Evolutionary conservation across 2,113 vertebrate genomes (phyloP).

Genomic region (Megalops atlanticus): DNA sequence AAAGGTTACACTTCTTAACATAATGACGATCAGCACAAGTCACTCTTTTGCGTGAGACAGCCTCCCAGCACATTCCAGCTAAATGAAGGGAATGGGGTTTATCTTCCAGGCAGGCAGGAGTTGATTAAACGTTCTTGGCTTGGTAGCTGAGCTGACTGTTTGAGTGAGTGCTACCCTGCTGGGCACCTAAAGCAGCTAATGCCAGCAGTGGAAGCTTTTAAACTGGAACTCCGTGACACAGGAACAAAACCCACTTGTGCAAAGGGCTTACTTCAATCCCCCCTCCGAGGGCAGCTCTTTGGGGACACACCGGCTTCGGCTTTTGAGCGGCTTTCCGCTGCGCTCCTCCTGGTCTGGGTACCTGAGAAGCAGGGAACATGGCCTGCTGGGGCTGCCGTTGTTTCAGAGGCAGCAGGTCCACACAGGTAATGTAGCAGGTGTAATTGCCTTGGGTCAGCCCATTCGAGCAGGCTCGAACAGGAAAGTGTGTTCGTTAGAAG

Average conservation of each 20-base stretch:
- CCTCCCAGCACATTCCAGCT: not conserved
- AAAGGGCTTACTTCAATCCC: not conserved
- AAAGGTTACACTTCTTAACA: not conserved
- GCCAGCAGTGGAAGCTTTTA: not conserved
- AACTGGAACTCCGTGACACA: not conserved
- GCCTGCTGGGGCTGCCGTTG: constrained; percentile 19
- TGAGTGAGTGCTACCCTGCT: not conserved
- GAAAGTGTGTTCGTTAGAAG: not conserved
- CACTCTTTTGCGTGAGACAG: not conserved
- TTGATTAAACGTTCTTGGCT: constrained; percentile 14
- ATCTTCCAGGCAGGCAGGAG: not conserved
- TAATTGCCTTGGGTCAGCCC: no score
- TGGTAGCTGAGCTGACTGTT: not conserved
- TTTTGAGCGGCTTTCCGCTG: not conserved
- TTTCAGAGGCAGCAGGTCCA: constrained; percentile 20
- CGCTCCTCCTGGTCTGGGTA: not conserved
- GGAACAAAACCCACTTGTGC: not conserved
- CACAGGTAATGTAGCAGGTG: constrained; percentile 20
- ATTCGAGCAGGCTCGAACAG: not conserved
- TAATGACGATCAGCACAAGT: not conserved
- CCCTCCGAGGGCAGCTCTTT: not conserved
- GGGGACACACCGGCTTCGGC: not conserved
- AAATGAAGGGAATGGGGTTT: not conserved
- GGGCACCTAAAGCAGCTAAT: not conserved
- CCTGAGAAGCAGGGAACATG: constrained; percentile 3